Evolutionary conservation across 2,888 invertebrate genomes (phyloP), one percentile per base, ranked within the genome.

Genomic region (Nephrotoma appendiculata): DNA sequence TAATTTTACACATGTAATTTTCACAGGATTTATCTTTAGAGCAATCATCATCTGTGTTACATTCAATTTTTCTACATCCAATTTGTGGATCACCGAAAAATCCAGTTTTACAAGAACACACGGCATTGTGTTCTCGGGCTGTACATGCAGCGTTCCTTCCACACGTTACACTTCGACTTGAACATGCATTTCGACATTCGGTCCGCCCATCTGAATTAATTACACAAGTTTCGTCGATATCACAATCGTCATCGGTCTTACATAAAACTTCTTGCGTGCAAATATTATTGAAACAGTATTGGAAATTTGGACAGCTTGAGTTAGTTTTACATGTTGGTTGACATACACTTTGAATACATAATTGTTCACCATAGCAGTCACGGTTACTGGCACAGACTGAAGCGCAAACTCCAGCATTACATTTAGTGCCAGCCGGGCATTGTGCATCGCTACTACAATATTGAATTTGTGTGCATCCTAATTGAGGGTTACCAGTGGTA

Each of bases 341-440:
- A 90, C 98, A 98, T n/a, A 96, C 94, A 11, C 94, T 95, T 91
- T 96, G 95, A 87, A 98, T 95, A 89, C 98, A 98, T 12, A 97
- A 92, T 92, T 98, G 97, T 89, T 97, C 96, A 15, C 94, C 94
- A 87, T 97, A 95, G 90, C 98, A 98, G 89, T 98, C 97, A 88
- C 97, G 94, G 31, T 96, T 94, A 88, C 95, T 96, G 88, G 94
- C 94, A 89, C 98, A 98, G 19, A 96, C 91, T 12, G 96, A 95
- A 93, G 91, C 89, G 89, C 97, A 97, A 88, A 97, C 93, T 87
- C 96, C 97, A 88, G 95, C 96, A 87, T 95, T 94, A 89, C 98
- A 98, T 89, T 95, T 95, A 11, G 97, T 96, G 86, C 97, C 96
- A 2, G 96, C 94, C 0, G 97, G 95, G 90, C 98, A 98, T 90